phyloP scores from a whole-genome alignment of 64 coral and sea anemone species.

The Montipora foliosa region DNA sequence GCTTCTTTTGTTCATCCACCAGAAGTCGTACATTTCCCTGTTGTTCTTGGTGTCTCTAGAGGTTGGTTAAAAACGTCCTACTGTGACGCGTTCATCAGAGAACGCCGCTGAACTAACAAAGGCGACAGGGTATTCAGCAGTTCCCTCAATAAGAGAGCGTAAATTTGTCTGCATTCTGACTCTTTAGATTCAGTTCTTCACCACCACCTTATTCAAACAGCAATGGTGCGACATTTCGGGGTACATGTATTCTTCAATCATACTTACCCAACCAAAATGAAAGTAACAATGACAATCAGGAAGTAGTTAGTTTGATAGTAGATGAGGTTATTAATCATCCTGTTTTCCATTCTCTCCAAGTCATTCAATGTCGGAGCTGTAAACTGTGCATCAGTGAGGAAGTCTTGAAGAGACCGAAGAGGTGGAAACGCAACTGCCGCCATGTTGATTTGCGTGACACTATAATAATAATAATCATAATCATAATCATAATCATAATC shows the following conservation, averaged over 20 bases:
- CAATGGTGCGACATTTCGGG: neutral
- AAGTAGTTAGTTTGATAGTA: constrained; percentile 96
- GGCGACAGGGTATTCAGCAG: too few species aligned
- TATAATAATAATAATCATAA: too few species aligned
- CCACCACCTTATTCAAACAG: too few species aligned
- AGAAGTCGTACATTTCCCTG: too few species aligned
- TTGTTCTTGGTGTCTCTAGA: too few species aligned
- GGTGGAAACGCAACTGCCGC: constrained; percentile 63
- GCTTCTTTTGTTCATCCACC: too few species aligned
- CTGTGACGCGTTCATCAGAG: too few species aligned
- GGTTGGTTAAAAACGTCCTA: neutral
- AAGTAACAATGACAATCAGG: constrained; percentile 61
- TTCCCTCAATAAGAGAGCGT: too few species aligned
- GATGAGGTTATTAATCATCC: constrained; percentile 75
- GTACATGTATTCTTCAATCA: neutral
- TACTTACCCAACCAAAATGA: constrained; percentile 88
- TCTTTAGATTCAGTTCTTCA: too few species aligned
- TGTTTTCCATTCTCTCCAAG: constrained; percentile 80
- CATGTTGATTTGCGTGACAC: constrained; percentile 77
- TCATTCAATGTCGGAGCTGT: constrained; percentile 78
- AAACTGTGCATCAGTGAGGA: constrained; percentile 83
- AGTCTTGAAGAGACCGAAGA: constrained; percentile 87
- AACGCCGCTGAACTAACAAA: too few species aligned
- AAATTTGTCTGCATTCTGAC: too few species aligned
- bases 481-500: too few species aligned